These are phyloP conservation scores for Coreius guichenoti DNA, from an alignment of 2,797 vertebrate genomes.

Conservation along the genomic window DNA sequence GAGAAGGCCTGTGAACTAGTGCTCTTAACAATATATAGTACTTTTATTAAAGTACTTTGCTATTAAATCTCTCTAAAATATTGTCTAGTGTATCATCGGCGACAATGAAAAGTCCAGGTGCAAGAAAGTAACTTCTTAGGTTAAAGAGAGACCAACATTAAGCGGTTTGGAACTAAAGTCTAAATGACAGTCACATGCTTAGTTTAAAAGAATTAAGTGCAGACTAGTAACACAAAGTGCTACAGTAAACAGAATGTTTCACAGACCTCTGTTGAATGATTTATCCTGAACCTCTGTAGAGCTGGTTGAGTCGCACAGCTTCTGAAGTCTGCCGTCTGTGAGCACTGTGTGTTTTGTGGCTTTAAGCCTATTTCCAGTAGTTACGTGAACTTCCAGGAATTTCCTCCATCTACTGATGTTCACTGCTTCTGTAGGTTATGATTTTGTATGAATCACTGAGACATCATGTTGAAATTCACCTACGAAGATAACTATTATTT, in stretches of 20 bases:
- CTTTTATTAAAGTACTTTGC: too few species aligned
- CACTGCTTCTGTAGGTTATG: conserved; percentile 45
- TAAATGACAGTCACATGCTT: not conserved
- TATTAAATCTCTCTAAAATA: conserved; percentile 4
- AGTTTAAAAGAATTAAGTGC: not conserved
- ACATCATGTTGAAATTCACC: not conserved
- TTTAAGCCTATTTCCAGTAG: conserved; percentile 62
- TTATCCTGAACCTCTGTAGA: conserved; percentile 38
- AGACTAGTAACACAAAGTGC: conserved; percentile 30
- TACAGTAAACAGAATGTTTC: conserved; percentile 48
- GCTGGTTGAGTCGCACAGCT: conserved; percentile 22
- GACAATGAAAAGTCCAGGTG: not conserved
- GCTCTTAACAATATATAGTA: not conserved
- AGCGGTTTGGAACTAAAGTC: not conserved
- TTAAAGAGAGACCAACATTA: conserved; percentile 1
- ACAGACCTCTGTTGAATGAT: conserved; percentile 45
- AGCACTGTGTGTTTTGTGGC: conserved; percentile 56
- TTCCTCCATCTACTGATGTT: conserved; percentile 59
- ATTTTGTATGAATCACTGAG: conserved; percentile 29
- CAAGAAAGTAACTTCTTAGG: not conserved
- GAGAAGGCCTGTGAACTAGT: not conserved
- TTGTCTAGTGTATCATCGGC: not conserved
- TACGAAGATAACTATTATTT: not conserved
- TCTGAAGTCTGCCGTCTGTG: conserved; percentile 52
- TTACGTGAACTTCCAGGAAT: conserved; percentile 65